Evolutionary conservation across 2,797 vertebrate species (phyloP).

Genomic region (Pangasius macronema): DNA sequence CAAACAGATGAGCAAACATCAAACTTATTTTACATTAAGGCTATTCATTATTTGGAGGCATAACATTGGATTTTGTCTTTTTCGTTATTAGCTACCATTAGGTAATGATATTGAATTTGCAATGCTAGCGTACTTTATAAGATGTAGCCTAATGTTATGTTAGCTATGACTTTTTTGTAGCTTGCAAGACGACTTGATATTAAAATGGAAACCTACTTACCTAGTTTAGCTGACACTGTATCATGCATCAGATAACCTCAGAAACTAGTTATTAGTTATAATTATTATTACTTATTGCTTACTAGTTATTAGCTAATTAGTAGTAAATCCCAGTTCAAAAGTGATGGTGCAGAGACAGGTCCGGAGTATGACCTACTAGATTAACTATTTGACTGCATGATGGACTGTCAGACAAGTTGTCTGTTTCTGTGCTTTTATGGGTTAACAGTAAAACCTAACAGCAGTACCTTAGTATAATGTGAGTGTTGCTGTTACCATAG

Average conservation of each 20-base stretch:
- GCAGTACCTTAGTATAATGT: no score
- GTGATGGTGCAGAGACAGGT: neutral
- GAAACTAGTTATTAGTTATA: neutral
- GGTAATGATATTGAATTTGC: no score
- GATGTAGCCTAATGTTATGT: no score
- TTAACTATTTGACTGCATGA: neutral
- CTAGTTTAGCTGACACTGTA: neutral
- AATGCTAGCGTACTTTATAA: no score
- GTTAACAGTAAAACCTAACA: neutral
- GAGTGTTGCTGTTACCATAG: no score
- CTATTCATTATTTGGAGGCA: neutral
- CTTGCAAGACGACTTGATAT: neutral
- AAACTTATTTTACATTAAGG: neutral
- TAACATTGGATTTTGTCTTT: no score
- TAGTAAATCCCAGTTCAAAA: constrained; percentile 1
- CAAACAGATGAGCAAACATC: neutral
- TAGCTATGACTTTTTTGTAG: no score
- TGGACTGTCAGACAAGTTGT: neutral
- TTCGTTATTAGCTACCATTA: no score
- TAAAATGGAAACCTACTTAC: neutral
- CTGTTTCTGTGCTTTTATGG: neutral
- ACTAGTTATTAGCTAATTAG: neutral
- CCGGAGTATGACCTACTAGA: neutral
- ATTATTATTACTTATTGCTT: neutral
- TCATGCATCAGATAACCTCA: neutral